Base-by-base conservation (phyloP, 2,113 vertebrate genomes). In the Hyaena hyaena region DNA sequence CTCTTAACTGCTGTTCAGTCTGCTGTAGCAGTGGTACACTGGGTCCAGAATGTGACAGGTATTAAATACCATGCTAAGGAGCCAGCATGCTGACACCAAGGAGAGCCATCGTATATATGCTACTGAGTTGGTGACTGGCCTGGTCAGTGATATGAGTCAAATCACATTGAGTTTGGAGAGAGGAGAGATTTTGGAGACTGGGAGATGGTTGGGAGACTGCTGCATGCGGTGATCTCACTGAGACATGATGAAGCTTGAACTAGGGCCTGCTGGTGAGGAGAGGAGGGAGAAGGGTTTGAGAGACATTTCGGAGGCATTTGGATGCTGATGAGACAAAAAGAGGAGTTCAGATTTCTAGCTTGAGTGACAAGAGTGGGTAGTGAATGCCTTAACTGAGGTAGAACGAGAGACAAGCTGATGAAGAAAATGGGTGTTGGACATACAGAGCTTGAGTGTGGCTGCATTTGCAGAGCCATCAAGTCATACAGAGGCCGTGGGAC, bases 131-230 rank as follows among this genome's bases (percentile, higher is more conserved):
- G 35, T 88, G 24, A 66, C 33, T 69, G n/a, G 55, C 26, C 19
- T 87, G 53, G 9, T 73, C 80, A 90, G 31, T 90, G 50, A 68
- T 74, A 69, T 93, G 88, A 92, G 88, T 61, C 50, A 84, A 90
- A 83, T 50, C 63, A 28, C 28, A 77, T n/a, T 84, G n/a, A 33
- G 2, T 92, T 43, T 84, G 66, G 28, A 94, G 35, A 87, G 68
- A 93, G 31, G 26, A 92, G 26, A 63, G 35, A 53, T 76, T 96
- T 83, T 68, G 79, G 83, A 95, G 43, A 55, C 35, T 26, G 26
- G 74, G 55, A 48, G 26, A 28, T 39, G 71, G 55, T 65, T 28
- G 35, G 43, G 43, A 69, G 50, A 31, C 43, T 76, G 35, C 66
- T 79, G 5, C 55, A 68, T 86, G 5, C 48, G 50, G 5, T 73